Base-by-base conservation (phyloP, 2,797 vertebrate genomes). In the Anabacerthia variegaticeps region DNA sequence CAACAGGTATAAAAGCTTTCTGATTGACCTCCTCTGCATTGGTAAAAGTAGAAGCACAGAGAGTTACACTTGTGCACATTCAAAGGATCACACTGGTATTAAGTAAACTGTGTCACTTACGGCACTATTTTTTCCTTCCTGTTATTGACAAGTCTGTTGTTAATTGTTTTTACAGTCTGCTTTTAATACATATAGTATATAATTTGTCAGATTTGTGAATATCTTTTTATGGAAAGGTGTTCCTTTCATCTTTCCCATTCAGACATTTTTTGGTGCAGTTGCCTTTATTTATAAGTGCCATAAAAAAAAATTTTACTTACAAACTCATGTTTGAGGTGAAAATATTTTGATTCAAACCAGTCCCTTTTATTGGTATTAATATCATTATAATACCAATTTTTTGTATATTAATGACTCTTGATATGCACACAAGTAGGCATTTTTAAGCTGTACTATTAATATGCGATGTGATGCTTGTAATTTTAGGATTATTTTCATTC, bases 401-500 rank as follows among this genome's bases (percentile, higher is more conserved):
- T 18, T 89, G n/a, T 88, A 72, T 24, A 10, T 88, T 76, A 62
- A 11, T 6, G 20, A 36, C 36, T 93, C 16, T 49, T 87, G 8
- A 65, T 67, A n/a, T 43, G 32, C 49, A 80, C 3, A 15, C 43
- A 77, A 59, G 15, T 43, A 55, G 62, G 24, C 24, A 24, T 63
- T 49, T 48, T 15, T 94, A 80, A 71, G 37, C 39, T 78, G 18
- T 32, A 27, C 37, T 94, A 62, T 92, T 74, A 75, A 66, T 32
- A 52, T 61, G 5, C 68, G 23, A 62, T 26, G 24, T 91, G 55
- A 36, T 95, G 85, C 61, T 94, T 97, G 36, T 96, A 71, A 93
- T 96, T 95, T 94, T 95, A 99, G 99, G 99, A 99, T 21, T 99
- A 98, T 94, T 99, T 98, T 96, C 97, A 98, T 97, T 99, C 99